Conservation (phyloP, 2,797 vertebrate genomes). For the Chaetodon trifasciatus region DNA sequence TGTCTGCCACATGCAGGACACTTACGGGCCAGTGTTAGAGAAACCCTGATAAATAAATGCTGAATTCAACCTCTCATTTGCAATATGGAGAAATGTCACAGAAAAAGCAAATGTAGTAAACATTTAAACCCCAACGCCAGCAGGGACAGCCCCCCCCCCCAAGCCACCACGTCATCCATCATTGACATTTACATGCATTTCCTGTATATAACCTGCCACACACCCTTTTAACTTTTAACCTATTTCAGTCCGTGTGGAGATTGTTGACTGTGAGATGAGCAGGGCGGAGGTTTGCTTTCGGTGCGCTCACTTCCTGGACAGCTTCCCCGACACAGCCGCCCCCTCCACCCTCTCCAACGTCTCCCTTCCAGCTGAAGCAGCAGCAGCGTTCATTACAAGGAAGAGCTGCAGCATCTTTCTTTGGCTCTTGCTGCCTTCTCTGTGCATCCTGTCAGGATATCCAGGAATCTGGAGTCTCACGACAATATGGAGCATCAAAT, state of each 20-base stretch:
- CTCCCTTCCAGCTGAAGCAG: constrained; percentile 44
- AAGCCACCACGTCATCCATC: constrained; percentile 18
- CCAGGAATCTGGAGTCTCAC: constrained; percentile 64
- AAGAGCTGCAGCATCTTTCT: constrained; percentile 56
- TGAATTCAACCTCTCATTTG: constrained; percentile 40
- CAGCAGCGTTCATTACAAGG: constrained; percentile 46
- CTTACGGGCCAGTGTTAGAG: not conserved
- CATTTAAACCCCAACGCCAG: constrained; percentile 22
- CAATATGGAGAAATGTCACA: constrained; percentile 19
- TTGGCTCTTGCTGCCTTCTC: constrained; percentile 33
- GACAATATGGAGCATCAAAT: constrained; percentile 60
- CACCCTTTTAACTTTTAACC: constrained; percentile 32
- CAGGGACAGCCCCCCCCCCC: constrained; percentile 51
- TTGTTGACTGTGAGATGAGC: constrained; percentile 47
- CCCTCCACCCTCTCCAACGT: constrained; percentile 11
- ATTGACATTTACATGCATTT: constrained; percentile 35
- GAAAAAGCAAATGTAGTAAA: constrained; percentile 42
- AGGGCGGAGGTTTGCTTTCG: constrained; percentile 37
- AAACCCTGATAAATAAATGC: no score
- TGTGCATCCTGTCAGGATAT: constrained; percentile 77
- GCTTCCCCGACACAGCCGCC: constrained; percentile 42
- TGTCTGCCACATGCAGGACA: not conserved
- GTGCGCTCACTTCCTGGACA: constrained; percentile 72
- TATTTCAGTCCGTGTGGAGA: constrained; percentile 31
- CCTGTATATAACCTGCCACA: constrained; percentile 39